Base-by-base conservation (phyloP, 2,113 vertebrate genomes). In the Holacanthus passer region DNA sequence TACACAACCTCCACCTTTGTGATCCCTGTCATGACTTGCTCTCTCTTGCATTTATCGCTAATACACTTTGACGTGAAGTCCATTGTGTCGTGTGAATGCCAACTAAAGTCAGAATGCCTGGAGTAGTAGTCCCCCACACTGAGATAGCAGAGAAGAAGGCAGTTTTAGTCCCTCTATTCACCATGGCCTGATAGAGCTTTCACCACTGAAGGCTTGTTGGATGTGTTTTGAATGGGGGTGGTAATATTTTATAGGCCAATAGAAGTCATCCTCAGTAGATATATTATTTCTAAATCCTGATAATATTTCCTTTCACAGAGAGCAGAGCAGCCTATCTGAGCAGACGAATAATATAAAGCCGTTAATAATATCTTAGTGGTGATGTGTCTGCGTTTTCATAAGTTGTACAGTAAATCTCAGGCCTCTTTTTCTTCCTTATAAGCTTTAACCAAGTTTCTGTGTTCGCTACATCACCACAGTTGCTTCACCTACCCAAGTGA, bases 1-100 rank as follows among this genome's bases (percentile, higher is more conserved):
- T 53, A 68, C 62, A 76, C 88, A 77, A 81, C 75, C 76, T 90
- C 73, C 78, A 86, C 68, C 74, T 89, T 52, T 73, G 53, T 73
- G 64, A 87, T 77, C 76, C 55, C 63, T 47, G 76, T 80, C 67
- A 52, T 62, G 43, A 64, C 50, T 76, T 59, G 10, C 73, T 62
- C 59, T 27, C 31, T 24, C 9, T 63, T 31, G 45, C 58, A 35
- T 64, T 82, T 83, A 71, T 80, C 68, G 35, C 77, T 73, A 53
- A 79, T 72, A 6, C 59, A 64, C 59, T 85, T 83, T 82, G 73
- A 81, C 63, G 55, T 10, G 19, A 87, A 78, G 83, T 63, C 37
- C 48, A 76, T 74, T 76, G 65, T 86, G 62, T 77, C 31, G 55
- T 7, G 56, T 75, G 63, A 83, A 84, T 83, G 13, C 35, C 29